Evolutionary conservation across 2,797 vertebrate genomes (phyloP).

Genomic region (Coendou prehensilis): DNA sequence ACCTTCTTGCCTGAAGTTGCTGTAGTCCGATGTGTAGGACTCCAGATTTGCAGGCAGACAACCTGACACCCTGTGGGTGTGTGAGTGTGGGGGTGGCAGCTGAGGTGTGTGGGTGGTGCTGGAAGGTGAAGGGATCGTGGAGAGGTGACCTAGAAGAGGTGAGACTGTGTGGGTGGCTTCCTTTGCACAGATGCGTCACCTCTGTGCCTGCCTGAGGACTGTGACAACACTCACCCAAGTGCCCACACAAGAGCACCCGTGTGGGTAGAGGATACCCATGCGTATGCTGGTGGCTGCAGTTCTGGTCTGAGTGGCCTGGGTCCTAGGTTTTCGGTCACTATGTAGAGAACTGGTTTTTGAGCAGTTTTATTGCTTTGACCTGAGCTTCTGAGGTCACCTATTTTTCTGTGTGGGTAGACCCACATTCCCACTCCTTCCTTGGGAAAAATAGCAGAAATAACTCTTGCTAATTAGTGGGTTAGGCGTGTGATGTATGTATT

Average conservation of each 20-base stretch:
- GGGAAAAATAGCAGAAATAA: constrained; percentile 64
- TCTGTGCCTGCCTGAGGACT: constrained; percentile 16
- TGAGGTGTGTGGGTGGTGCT: constrained; percentile 45
- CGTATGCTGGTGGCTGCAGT: background rate
- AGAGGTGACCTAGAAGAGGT: constrained; percentile 69
- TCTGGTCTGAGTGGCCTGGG: background rate
- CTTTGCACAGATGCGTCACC: constrained; percentile 67
- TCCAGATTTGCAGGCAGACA: constrained; percentile 36
- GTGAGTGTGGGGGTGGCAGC: background rate
- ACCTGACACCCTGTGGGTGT: background rate
- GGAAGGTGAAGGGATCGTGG: constrained; percentile 45
- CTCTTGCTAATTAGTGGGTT: constrained; percentile 17
- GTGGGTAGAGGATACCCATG: background rate
- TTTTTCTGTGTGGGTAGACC: constrained; percentile 21
- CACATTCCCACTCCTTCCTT: constrained; percentile 27
- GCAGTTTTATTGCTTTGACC: background rate
- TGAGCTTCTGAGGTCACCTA: background rate
- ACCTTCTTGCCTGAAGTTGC: background rate
- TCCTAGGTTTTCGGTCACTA: background rate
- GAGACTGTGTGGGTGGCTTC: constrained; percentile 78
- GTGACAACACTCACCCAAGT: constrained; percentile 3
- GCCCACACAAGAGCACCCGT: background rate
- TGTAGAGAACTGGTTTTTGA: background rate
- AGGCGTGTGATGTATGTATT: background rate
- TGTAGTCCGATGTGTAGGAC: background rate